Conservation (phyloP, 2,888 invertebrate genomes). For the Barypeithes pellucidus region DNA sequence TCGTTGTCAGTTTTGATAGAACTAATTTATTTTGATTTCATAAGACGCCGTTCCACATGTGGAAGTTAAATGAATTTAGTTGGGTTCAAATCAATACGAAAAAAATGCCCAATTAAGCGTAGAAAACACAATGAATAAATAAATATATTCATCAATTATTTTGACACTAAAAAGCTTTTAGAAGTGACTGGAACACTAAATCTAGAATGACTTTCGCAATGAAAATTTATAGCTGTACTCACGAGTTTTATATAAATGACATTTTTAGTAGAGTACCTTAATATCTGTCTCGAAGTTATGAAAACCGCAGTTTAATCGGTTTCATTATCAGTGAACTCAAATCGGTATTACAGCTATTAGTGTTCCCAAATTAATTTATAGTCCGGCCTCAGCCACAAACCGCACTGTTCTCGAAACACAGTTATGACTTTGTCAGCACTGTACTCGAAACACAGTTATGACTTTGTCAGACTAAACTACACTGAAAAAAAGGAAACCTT, state of each 20-base stretch:
- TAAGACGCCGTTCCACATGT: too few relatives aligned
- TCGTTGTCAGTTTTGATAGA: too few relatives aligned
- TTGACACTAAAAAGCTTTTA: neutral
- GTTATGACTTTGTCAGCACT: constrained; percentile 34
- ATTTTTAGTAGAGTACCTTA: neutral
- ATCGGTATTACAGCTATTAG: constrained; percentile 43
- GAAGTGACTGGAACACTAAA: neutral
- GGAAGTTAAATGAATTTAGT: too few relatives aligned
- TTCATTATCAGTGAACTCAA: constrained; percentile 48
- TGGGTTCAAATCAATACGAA: too few relatives aligned
- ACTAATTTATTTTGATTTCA: too few relatives aligned
- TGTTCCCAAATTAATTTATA: constrained; percentile 48
- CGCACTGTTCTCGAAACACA: constrained; percentile 31
- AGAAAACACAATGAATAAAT: neutral
- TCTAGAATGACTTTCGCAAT: neutral
- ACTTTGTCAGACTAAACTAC: constrained; percentile 36
- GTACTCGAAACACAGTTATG: constrained; percentile 38
- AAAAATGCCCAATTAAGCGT: too few relatives aligned
- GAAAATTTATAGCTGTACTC: neutral
- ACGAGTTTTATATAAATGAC: constrained; percentile 5
- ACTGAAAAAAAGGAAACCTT: neutral
- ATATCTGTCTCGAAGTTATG: constrained; percentile 24
- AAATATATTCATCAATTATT: neutral
- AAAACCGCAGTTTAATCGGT: constrained; percentile 43
- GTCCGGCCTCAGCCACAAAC: constrained; percentile 26